Evolutionary conservation across 2,888 invertebrate genomes (phyloP), one percentile per base, ranked within the genome.

Genomic region (Agrenia bidenticulata): DNA sequence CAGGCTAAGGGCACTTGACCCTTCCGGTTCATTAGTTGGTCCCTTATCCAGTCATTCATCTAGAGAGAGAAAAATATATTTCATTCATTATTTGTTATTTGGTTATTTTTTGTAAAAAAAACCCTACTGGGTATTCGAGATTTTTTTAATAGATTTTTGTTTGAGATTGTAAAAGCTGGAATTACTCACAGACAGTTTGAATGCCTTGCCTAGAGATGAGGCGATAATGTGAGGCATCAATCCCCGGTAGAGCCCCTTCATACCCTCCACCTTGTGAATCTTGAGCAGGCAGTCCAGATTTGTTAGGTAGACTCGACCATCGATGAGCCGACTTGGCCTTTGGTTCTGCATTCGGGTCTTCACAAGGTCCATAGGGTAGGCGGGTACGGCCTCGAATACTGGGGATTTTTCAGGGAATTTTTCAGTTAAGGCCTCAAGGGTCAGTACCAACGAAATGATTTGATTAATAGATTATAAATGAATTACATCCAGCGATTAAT

Each of bases 141-240:
- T n/a, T n/a, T n/a, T n/a, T n/a, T n/a, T n/a, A n/a, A n/a, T n/a
- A n/a, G n/a, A n/a, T n/a, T n/a, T n/a, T n/a, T n/a, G n/a, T n/a
- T n/a, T n/a, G n/a, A 39, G 41, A 39, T 15, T 39, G 15, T 39
- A 39, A 15, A 17, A 17, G 50, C 32, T 32, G 11, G 11, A 32
- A 7, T 32, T 7, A 32, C 57, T 17, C 41, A 82, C 81, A 58
- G 84, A 83, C 17, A 85, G 78, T 77, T 85, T 86, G 76, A 86
- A 85, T 70, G 85, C 85, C 76, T 86, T 86, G 77, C 86, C 85
- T 1, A 85, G 84, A 26, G 85, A 85, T 21, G 86, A 85, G 26
- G 85, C 85, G 23, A 85, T 82, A 23, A 85, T 79, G 77, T 86
- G 85, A 7, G 85, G 85, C 27, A 82, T 78, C 42, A 85, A 78